Evolutionary conservation across 2,888 invertebrate genomes (phyloP).

Genomic region (Acholoe squamosa): DNA sequence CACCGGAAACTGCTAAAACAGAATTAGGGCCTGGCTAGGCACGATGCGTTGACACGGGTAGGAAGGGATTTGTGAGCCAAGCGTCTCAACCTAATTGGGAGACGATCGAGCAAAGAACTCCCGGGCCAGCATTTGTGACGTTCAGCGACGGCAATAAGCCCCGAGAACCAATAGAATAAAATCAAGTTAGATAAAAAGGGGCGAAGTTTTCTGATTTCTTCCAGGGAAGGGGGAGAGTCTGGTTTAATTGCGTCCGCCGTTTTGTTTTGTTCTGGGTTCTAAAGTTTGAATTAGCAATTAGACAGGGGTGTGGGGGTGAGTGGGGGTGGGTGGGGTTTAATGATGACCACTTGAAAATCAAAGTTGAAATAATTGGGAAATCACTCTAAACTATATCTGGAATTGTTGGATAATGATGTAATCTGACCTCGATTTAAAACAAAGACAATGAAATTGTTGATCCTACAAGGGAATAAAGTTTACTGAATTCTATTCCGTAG

Average conservation of each 20-base stretch:
- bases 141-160: constrained; percentile 2
- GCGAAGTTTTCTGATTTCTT: constrained; percentile 13
- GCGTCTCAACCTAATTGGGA: constrained; percentile 31
- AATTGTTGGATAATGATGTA: too few species aligned
- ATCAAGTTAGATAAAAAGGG: not conserved
- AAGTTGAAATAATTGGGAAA: too few species aligned
- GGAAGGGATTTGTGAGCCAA: constrained; percentile 32
- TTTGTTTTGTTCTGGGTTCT: not conserved
- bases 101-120: constrained; percentile 28
- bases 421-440: too few species aligned
- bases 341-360: too few species aligned
- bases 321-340: too few species aligned
- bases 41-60: not conserved
- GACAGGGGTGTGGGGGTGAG: not conserved
- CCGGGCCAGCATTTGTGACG: constrained; percentile 20
- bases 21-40: constrained; percentile 25
- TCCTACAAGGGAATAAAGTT: too few species aligned
- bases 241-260: not conserved
- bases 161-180: not conserved
- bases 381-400: too few species aligned
- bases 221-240: not conserved
- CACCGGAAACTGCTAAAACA: constrained; percentile 54
- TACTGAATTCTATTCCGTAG: too few species aligned
- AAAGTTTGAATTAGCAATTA: constrained; percentile 6
- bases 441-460: too few species aligned